A percentile compares a stretch with the other conserved stretches of the same genome.
Evolutionary conservation across 2,113 vertebrate species (phyloP).

Genomic region (Tenebrosternarchus preto): DNA sequence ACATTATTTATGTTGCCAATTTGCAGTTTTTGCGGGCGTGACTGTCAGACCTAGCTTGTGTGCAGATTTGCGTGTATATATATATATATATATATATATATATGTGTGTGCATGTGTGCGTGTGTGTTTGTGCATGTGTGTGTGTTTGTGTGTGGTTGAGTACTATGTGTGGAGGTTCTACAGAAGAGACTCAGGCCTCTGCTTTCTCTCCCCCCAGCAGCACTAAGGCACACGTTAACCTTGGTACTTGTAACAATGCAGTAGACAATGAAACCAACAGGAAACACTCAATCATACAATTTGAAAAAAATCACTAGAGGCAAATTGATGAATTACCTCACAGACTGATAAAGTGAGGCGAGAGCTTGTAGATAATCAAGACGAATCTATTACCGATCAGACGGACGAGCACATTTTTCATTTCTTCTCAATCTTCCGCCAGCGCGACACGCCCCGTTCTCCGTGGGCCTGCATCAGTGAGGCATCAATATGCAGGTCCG

Average conservation of each 20-base stretch:
- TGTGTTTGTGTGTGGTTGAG: too few relatives aligned
- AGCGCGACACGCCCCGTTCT: not conserved
- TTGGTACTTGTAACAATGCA: conserved; percentile 45
- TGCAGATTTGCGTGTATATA: conserved; percentile 50
- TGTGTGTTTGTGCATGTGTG: not conserved
- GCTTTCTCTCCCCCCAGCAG: conserved; percentile 10
- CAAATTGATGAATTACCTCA: conserved; percentile 50
- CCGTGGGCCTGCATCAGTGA: conserved; percentile 9
- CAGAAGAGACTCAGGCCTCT: not conserved
- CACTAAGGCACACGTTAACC: conserved; percentile 28
- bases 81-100: not conserved
- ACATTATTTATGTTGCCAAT: conserved; percentile 79
- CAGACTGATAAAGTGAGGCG: conserved; percentile 47
- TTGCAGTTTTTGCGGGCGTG: conserved; percentile 67
- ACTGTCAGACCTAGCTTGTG: conserved; percentile 60
- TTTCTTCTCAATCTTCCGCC: conserved; percentile 28
- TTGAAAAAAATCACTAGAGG: conserved; percentile 34
- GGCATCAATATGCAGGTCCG: conserved; percentile 49
- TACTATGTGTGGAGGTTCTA: not conserved
- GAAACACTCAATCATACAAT: conserved; percentile 52
- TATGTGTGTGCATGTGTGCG: conserved; percentile 4
- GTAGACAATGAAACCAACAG: conserved; percentile 44
- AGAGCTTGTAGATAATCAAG: conserved; percentile 56
- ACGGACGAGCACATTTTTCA: conserved; percentile 52
- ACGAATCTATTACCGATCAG: conserved; percentile 55